Evolutionary conservation across 2,113 vertebrate species (phyloP), one percentile per base, ranked within the genome.

Genomic region (Scartelaos histophorus): DNA sequence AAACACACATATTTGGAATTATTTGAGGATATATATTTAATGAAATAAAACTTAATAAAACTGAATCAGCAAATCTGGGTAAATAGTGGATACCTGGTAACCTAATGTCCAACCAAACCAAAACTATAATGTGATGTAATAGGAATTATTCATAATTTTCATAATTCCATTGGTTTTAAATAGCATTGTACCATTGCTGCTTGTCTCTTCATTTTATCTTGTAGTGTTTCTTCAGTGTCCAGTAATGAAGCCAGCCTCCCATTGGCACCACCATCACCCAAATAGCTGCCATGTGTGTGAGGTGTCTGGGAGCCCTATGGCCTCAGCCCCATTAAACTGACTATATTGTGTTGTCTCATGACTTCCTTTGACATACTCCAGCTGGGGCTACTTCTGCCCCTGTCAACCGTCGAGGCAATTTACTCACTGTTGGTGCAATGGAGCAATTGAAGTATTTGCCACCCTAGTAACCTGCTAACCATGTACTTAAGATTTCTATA

Each of bases 291-390:
- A 91, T 82, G 86, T 89, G 84, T 84, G 72, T 60, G 77, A 58
- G 67, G 86, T 89, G 82, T 84, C 71, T 60, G 77, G 49, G 66
- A 43, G 71, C 70, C 82, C 79, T 1, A 29, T 71, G 69, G 73
- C 82, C 35, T 62, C 73, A 86, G 79, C 75, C 85, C 74, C 71
- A 65, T 70, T 88, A 82, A 85, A 90, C 80, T 79, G 77, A 64
- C 57, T 21, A 74, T 70, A 81, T 81, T 76, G 75, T 82, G 69
- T 76, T 87, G 85, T 82, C 66, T 81, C 66, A 12, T 71, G 73
- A 86, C 81, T 85, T 89, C 85, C 82, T 15, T 74, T 74, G 86
- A 89, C 83, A 89, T 82, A 91, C 89, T 90, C 90, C 85, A 90
- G 80, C 78, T 69, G 80, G 49, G 76, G 75, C 82, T 92, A 91